phyloP scores from a whole-genome alignment of 2,888 invertebrate species.

The Ligdia adustata region DNA sequence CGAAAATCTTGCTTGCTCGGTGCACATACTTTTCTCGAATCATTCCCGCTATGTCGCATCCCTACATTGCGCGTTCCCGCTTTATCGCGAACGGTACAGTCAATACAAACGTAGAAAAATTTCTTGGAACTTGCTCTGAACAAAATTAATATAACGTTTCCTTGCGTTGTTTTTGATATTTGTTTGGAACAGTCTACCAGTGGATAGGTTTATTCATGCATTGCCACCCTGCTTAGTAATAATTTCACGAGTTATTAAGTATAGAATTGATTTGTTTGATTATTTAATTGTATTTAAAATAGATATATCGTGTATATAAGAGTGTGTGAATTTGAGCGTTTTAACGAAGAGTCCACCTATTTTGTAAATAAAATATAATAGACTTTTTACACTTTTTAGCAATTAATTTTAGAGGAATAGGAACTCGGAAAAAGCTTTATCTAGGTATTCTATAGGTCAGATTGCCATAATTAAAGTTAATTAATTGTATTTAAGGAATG shows the following conservation, averaged over 20 bases:
- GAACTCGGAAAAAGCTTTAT: slow-evolving; percentile 72
- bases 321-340: slow-evolving; percentile 70
- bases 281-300: slow-evolving; percentile 35
- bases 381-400: slow-evolving; percentile 76
- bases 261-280: slow-evolving; percentile 20
- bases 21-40: no score
- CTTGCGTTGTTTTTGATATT: no score
- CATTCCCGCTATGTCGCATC: no score
- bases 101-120: no score
- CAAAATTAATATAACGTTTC: no score
- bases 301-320: slow-evolving; percentile 57
- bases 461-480: slow-evolving; percentile 66
- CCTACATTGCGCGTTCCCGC: no score
- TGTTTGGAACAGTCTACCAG: no score
- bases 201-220: no score
- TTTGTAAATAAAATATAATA: slow-evolving; percentile 75
- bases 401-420: slow-evolving; percentile 55
- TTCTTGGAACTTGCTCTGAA: no score
- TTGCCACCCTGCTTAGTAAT: no score
- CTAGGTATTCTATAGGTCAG: slow-evolving; percentile 66
- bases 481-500: slow-evolving; percentile 35
- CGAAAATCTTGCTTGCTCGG: no score
- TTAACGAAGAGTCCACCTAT: slow-evolving; percentile 83
- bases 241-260: not conserved
- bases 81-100: no score